A percentile compares a stretch with the other conserved stretches of the same genome.
These are phyloP conservation scores for Helobdella robusta DNA, from an alignment of 2,888 invertebrate species.

Conservation along the genomic window DNA sequence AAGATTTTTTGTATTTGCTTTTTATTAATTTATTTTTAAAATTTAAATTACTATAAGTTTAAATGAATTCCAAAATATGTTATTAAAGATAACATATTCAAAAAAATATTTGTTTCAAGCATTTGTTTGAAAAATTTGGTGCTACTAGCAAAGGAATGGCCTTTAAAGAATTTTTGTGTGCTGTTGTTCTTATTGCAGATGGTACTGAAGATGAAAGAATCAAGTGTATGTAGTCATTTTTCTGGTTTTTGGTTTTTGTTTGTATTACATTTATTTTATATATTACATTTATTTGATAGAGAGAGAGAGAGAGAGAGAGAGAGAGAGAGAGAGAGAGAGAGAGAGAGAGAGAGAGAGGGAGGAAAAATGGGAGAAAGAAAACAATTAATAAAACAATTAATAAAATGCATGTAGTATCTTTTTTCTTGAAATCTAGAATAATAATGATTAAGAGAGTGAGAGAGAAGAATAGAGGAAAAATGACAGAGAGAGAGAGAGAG, in stretches of 20 bases:
- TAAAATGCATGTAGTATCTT: too few species aligned
- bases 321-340: too few species aligned
- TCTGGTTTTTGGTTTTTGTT: background rate
- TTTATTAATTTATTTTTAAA: background rate
- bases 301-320: too few species aligned
- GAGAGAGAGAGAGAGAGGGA: too few species aligned
- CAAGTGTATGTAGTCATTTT: constrained; percentile 56
- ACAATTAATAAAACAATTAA: too few species aligned
- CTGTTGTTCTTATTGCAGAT: constrained; percentile 73
- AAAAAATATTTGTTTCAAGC: constrained; percentile 40
- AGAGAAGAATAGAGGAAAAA: too few species aligned
- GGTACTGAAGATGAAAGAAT: constrained; percentile 77
- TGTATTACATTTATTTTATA: background rate
- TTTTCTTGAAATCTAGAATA: too few species aligned
- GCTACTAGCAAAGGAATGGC: constrained; percentile 71
- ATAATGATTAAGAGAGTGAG: too few species aligned
- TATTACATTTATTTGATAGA: background rate
- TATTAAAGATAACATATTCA: background rate
- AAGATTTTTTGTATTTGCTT: background rate
- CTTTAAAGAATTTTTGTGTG: constrained; percentile 73
- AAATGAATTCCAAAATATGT: background rate
- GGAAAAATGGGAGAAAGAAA: too few species aligned
- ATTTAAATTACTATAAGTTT: background rate
- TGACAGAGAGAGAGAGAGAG: too few species aligned
- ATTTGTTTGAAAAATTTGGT: constrained; percentile 73